Base-by-base conservation (phyloP, 2,113 vertebrate genomes). In the Laterallus jamaicensis region DNA sequence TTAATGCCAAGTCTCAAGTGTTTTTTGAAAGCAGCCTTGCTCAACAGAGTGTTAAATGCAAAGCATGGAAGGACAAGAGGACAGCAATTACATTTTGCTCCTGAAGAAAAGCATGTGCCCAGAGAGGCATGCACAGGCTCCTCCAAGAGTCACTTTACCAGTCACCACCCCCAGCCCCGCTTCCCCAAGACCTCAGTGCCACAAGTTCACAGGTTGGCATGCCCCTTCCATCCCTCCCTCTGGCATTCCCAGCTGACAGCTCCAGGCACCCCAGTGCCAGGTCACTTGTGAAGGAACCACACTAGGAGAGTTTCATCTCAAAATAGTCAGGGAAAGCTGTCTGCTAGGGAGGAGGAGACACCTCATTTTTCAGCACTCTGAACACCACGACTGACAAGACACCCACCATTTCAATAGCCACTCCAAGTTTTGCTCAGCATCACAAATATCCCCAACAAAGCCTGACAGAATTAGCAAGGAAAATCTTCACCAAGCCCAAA, bases 51-150 rank as follows among this genome's bases (percentile, higher is more conserved):
- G 15, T 31, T 64, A 54, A 91, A 85, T 3, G 4, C 47, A 90
- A 74, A 60, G 71, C 0, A 3, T 11, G 26, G 24, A 44, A 82
- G 31, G 56, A 50, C 60, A 70, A 83, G n/a, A 87, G 1, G 6
- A 77, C 26, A 88, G n/a, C 80, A 92, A 35, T 26, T 29, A 64
- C 32, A 25, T 13, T 71, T 54, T 40, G 44, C n/a, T 90, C 37
- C 2, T 40, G 52, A 92, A 93, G n/a, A 77, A 66, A 49, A 37
- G 50, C 16, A 10, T 1, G 4, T 5, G 42, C 25, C 15, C 70
- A n/a, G 60, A 40, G 42, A 86, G 60, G 6, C 35, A n/a, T 0
- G 0, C 2, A 10, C 42, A 24, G 1, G 4, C 37, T 60, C 20
- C 60, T 22, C 32, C 22, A 70, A 50, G 32, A 73, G 25, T 26